Conservation (phyloP, 1,140 invertebrate genomes). For the Neomicropteryx cornuta region DNA sequence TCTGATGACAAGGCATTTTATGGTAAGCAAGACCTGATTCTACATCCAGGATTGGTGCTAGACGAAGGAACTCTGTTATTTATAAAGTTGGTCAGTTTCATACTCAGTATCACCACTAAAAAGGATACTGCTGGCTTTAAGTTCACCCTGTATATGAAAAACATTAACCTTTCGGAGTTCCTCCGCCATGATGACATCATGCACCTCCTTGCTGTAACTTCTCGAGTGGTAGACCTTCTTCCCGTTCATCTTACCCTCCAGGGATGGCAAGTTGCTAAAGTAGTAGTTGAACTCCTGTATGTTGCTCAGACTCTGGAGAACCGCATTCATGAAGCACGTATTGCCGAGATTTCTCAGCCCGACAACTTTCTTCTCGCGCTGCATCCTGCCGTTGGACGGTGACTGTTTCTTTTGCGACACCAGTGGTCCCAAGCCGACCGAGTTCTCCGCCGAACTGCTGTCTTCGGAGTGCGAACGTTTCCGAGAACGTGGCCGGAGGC, state of each 20-base stretch:
- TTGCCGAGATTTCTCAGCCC: constrained; percentile 78
- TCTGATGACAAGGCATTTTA: too few species aligned
- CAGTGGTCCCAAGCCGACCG: constrained; percentile 20
- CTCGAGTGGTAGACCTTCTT: constrained; percentile 50
- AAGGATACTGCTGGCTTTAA: too few species aligned
- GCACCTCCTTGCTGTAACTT: constrained; percentile 47
- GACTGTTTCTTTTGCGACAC: constrained; percentile 36
- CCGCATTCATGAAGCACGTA: constrained; percentile 85
- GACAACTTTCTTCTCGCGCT: constrained; percentile 54
- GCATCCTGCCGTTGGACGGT: constrained; percentile 27
- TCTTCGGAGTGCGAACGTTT: constrained; percentile 49
- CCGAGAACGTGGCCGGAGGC: constrained; percentile 44
- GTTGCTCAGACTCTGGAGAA: constrained; percentile 76
- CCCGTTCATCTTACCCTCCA: constrained; percentile 53
- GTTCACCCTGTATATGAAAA: too few species aligned
- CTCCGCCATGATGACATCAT: constrained; percentile 62
- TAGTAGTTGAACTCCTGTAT: constrained; percentile 77
- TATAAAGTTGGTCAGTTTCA: too few species aligned
- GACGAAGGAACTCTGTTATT: too few species aligned
- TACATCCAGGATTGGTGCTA: too few species aligned
- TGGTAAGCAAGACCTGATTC: too few species aligned
- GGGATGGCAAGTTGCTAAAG: constrained; percentile 65
- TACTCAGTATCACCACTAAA: too few species aligned
- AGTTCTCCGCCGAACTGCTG: constrained; percentile 41
- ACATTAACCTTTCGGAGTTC: constrained; percentile 56